Conservation (phyloP, 2,888 invertebrate genomes). For the Dyspetes luteomarginatus region DNA sequence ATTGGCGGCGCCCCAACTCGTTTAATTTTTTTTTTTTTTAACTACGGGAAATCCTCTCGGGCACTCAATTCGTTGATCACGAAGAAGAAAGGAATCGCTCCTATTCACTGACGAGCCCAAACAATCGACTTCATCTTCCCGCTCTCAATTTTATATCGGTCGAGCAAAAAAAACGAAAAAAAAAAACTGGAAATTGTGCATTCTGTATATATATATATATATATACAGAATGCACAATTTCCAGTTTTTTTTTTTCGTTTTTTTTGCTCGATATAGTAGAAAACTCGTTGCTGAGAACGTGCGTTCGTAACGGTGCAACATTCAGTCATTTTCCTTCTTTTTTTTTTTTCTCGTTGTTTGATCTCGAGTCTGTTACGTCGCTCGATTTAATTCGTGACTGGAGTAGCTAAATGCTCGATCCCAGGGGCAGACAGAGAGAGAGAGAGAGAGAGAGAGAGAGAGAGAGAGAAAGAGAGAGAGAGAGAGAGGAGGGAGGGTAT, state of each 20-base stretch:
- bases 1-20: slow-evolving; percentile 31
- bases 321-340: slow-evolving; percentile 23
- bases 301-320: slow-evolving; percentile 43
- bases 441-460: not conserved
- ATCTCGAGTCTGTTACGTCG: slow-evolving; percentile 54
- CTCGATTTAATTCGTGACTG: slow-evolving; percentile 59
- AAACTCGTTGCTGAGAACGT: slow-evolving; percentile 7
- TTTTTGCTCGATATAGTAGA: not conserved
- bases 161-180: not conserved
- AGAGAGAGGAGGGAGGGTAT: not conserved
- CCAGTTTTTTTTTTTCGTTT: not conserved
- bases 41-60: too few species aligned
- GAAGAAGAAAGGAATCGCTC: too few species aligned
- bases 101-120: too few species aligned
- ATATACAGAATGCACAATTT: not conserved
- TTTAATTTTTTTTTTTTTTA: too few species aligned
- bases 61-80: too few species aligned
- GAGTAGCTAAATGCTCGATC: slow-evolving; percentile 46
- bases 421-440: slow-evolving; percentile 7
- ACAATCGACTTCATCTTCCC: not conserved
- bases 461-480: slow-evolving; percentile 33
- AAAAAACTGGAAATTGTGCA: not conserved
- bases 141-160: not conserved
- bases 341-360: slow-evolving; percentile 4
- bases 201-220: too few species aligned